Conservation (phyloP, 2,888 invertebrate genomes). For the Horisme vitalbata region DNA sequence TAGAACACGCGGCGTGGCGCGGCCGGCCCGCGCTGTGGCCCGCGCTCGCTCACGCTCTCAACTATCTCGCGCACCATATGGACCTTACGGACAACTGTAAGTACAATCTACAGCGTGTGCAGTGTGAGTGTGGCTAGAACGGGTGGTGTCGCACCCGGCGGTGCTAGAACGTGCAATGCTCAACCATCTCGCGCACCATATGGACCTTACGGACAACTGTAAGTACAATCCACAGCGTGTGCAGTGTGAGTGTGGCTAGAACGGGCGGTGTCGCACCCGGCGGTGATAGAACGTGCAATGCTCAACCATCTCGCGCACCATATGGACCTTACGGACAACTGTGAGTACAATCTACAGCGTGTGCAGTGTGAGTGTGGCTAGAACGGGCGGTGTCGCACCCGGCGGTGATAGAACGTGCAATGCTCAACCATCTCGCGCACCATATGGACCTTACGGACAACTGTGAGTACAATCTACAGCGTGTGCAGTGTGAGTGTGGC, state of each 20-base stretch:
- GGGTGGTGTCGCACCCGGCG: slow-evolving; percentile 84
- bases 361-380: slow-evolving; percentile 87
- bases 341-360: slow-evolving; percentile 62
- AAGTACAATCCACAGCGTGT: slow-evolving; percentile 48
- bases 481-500: too few relatives aligned
- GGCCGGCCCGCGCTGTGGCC: slow-evolving; percentile 89
- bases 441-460: slow-evolving; percentile 33
- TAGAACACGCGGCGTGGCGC: slow-evolving; percentile 79
- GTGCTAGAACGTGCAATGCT: slow-evolving; percentile 80
- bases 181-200: slow-evolving; percentile 81
- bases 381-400: slow-evolving; percentile 87
- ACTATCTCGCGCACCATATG: slow-evolving; percentile 77
- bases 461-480: slow-evolving; percentile 68
- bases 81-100: slow-evolving; percentile 56
- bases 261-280: slow-evolving; percentile 85
- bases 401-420: slow-evolving; percentile 71
- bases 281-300: slow-evolving; percentile 73
- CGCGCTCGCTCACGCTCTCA: slow-evolving; percentile 89
- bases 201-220: slow-evolving; percentile 51
- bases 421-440: slow-evolving; percentile 85
- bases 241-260: slow-evolving; percentile 89
- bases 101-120: slow-evolving; percentile 44
- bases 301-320: slow-evolving; percentile 84
- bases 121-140: slow-evolving; percentile 90
- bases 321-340: slow-evolving; percentile 37